phyloP scores from a whole-genome alignment of 2,113 vertebrate species.

The Equus quagga region DNA sequence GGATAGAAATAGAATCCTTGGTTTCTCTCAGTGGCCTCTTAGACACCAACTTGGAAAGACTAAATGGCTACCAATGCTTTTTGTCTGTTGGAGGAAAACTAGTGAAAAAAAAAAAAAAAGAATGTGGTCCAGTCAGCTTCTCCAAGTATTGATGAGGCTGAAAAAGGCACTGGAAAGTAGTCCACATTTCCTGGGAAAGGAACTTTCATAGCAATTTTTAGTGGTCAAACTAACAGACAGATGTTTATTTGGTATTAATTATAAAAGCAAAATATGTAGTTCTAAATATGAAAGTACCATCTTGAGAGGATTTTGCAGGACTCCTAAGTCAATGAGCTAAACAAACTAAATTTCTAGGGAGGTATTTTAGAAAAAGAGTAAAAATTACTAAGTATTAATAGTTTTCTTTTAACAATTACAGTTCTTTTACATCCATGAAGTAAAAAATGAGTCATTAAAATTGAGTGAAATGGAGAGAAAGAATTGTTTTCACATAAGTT shows the following conservation, averaged over 20 bases:
- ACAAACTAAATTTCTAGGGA: constrained; percentile 5
- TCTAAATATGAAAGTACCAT: neutral
- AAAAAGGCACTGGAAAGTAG: neutral
- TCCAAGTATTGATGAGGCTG: neutral
- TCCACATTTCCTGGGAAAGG: neutral
- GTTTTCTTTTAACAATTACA: constrained; percentile 24
- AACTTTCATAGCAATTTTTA: neutral
- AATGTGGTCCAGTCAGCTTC: neutral
- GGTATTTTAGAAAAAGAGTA: neutral
- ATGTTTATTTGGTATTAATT: neutral
- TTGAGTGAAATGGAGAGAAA: neutral
- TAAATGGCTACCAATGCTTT: neutral
- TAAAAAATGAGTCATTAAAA: neutral
- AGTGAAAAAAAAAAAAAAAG: neutral
- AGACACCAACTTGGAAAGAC: neutral
- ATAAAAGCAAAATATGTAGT: neutral
- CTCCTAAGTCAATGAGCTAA: neutral
- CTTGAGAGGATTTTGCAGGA: constrained; percentile 28
- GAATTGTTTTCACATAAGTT: neutral
- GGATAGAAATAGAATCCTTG: constrained; percentile 41
- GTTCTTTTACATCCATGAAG: neutral
- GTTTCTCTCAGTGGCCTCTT: neutral
- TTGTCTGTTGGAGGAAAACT: neutral
- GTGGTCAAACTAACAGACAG: neutral
- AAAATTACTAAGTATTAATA: constrained; percentile 15